These are phyloP conservation scores for Trichacis sp. DNA, from an alignment of 2,888 invertebrate species.

Conservation along the genomic window DNA sequence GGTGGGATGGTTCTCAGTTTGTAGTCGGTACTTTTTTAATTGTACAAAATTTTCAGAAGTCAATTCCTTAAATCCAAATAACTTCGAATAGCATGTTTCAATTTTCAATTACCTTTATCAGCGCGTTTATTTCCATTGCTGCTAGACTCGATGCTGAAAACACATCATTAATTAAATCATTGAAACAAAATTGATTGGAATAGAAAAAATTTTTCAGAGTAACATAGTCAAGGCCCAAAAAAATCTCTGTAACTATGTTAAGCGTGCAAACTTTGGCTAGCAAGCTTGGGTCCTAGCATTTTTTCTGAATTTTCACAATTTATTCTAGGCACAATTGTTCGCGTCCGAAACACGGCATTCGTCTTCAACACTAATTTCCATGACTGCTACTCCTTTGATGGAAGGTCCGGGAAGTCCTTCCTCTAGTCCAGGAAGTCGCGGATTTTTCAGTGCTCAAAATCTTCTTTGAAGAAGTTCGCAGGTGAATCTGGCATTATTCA, in stretches of 20 bases:
- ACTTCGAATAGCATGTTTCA: too few species aligned
- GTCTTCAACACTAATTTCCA: conserved; percentile 1
- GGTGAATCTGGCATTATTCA: too few species aligned
- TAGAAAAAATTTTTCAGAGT: conserved; percentile 24
- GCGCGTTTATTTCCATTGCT: conserved; percentile 63
- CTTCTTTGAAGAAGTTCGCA: too few species aligned
- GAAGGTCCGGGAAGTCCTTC: too few species aligned
- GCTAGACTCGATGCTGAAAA: conserved; percentile 62
- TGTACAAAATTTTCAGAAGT: too few species aligned
- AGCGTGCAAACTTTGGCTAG: conserved; percentile 67
- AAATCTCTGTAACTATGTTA: conserved; percentile 67
- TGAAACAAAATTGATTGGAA: conserved; percentile 37
- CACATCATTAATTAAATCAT: conserved; percentile 16
- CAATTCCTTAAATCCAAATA: too few species aligned
- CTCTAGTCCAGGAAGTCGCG: too few species aligned
- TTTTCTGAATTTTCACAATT: conserved; percentile 8
- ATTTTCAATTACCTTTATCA: conserved; percentile 61
- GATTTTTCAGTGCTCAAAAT: too few species aligned
- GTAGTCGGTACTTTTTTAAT: not conserved
- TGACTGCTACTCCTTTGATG: too few species aligned
- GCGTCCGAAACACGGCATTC: not conserved
- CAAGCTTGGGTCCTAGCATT: conserved; percentile 55
- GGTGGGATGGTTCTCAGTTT: not conserved
- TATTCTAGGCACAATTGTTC: not conserved
- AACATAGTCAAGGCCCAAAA: conserved; percentile 56